These are phyloP conservation scores for Palloptera scutellata DNA, from an alignment of 2,888 invertebrate genomes.

Conservation along the genomic window DNA sequence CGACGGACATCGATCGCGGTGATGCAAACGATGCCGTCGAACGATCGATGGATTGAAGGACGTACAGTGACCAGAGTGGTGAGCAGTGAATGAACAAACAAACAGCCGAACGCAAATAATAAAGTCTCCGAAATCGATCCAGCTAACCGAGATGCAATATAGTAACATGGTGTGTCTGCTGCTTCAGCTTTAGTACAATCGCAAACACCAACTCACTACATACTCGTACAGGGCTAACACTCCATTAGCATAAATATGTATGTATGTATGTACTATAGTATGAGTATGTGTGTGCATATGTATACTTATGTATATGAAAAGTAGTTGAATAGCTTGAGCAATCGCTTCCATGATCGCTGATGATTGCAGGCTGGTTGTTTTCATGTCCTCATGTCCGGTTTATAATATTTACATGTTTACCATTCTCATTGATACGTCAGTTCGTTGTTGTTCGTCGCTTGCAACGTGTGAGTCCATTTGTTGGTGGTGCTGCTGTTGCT, in stretches of 20 bases:
- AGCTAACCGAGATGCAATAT: too few relatives aligned
- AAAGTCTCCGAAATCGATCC: too few relatives aligned
- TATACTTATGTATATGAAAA: background rate
- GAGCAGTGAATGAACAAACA: background rate
- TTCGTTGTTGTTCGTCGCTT: too few relatives aligned
- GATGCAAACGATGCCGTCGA: background rate
- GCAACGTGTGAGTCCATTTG: too few relatives aligned
- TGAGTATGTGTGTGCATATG: background rate
- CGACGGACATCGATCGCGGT: background rate
- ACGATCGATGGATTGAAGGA: background rate
- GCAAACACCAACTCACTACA: too few relatives aligned
- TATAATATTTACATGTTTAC: background rate
- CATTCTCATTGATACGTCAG: too few relatives aligned
- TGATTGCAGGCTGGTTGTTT: too few relatives aligned
- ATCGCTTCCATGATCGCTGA: too few relatives aligned
- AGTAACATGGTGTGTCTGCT: too few relatives aligned
- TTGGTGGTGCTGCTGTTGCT: too few relatives aligned
- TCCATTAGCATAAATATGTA: slow-evolving; percentile 6
- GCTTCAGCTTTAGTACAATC: too few relatives aligned
- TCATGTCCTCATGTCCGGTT: background rate
- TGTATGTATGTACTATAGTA: background rate
- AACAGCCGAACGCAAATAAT: background rate
- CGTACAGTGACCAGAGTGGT: background rate
- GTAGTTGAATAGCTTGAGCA: too few relatives aligned
- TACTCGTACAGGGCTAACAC: background rate